phyloP scores from a whole-genome alignment of 1,140 invertebrate species.

The Micrasema longulum region DNA sequence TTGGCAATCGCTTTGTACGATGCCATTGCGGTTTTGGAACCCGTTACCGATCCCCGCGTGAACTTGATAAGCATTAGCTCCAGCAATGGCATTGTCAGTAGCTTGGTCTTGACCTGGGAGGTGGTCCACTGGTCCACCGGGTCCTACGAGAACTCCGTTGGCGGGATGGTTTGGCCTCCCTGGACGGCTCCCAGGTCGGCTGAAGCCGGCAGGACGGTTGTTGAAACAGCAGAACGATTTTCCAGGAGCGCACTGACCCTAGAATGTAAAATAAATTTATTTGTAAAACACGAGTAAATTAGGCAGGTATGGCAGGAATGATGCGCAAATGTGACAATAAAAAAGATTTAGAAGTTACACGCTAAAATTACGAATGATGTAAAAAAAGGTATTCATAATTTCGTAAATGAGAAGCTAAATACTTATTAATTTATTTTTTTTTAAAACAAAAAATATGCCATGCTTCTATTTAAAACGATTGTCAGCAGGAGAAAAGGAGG shows the following conservation, averaged over 20 bases:
- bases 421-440: not conserved
- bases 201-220: conserved; percentile 34
- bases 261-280: conserved; percentile 38
- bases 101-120: conserved; percentile 45
- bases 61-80: conserved; percentile 3
- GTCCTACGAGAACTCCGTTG: conserved; percentile 58
- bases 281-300: not conserved
- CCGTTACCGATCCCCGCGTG: conserved; percentile 7
- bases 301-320: not conserved
- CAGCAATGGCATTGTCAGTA: not conserved
- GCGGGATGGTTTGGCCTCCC: conserved; percentile 44
- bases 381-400: not conserved
- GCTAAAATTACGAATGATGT: not conserved
- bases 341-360: not conserved
- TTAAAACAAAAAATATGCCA: not conserved
- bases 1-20: not conserved
- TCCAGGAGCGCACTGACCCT: conserved; percentile 59
- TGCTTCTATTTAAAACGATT: too few relatives aligned
- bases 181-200: conserved; percentile 22
- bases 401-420: not conserved
- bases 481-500: too few relatives aligned
- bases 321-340: not conserved
- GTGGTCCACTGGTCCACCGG: conserved; percentile 58
- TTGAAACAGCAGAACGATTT: conserved; percentile 61
- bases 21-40: not conserved